These are phyloP conservation scores for Carassius carassius DNA, from an alignment of 2,113 vertebrate species.

Conservation along the genomic window DNA sequence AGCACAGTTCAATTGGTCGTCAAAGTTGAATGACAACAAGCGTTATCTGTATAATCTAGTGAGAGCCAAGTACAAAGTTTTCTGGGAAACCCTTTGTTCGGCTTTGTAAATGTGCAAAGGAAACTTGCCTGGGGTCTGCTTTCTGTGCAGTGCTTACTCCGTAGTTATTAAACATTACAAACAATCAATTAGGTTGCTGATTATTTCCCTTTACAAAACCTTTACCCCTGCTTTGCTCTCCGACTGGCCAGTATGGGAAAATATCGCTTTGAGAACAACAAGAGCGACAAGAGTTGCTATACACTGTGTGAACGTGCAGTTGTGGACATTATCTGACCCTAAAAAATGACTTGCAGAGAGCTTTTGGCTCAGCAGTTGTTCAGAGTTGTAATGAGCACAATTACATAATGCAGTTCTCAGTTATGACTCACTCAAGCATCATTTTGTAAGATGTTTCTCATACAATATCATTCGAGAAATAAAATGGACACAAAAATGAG, in stretches of 20 bases:
- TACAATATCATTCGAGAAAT: background rate
- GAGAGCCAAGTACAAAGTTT: conserved; percentile 42
- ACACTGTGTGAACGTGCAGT: background rate
- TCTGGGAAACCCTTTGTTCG: conserved; percentile 38
- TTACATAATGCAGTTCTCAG: background rate
- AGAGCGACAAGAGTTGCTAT: conserved; percentile 8
- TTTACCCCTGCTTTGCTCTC: conserved; percentile 28
- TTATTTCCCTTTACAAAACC: conserved; percentile 40
- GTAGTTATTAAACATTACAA: conserved; percentile 58
- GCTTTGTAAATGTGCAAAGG: conserved; percentile 38
- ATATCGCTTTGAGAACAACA: conserved; percentile 1
- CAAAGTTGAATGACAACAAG: conserved; percentile 49
- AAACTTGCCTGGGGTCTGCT: conserved; percentile 46
- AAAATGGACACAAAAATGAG: background rate
- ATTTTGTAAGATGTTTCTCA: background rate
- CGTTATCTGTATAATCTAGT: conserved; percentile 50
- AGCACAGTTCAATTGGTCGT: conserved; percentile 41
- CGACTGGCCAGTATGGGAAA: conserved; percentile 47
- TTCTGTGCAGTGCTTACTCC: conserved; percentile 36
- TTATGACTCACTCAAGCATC: background rate
- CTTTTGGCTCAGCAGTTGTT: background rate
- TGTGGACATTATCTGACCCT: background rate
- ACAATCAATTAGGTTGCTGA: conserved; percentile 53
- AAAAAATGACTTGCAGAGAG: background rate
- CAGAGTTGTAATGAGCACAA: background rate